A percentile compares a stretch with the other conserved stretches of the same genome.
Conservation (phyloP, 2,113 vertebrate genomes). For the Sciurus niger region DNA sequence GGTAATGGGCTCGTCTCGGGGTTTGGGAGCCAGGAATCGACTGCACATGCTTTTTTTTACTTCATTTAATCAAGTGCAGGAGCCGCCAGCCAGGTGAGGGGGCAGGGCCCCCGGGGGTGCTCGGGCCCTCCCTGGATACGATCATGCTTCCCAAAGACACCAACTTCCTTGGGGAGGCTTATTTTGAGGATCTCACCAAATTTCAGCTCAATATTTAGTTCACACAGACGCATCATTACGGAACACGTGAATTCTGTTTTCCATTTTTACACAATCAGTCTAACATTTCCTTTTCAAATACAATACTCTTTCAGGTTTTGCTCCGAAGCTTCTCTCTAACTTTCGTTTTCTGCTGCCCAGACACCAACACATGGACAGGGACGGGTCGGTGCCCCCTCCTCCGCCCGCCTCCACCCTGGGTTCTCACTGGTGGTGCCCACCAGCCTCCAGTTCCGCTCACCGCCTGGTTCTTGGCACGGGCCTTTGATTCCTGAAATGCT, state of each 20-base stretch:
- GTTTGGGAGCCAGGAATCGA: slow-evolving; percentile 69
- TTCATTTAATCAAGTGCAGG: slow-evolving; percentile 57
- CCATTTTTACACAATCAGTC: slow-evolving; percentile 79
- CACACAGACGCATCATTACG: slow-evolving; percentile 79
- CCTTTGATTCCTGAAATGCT: slow-evolving; percentile 81
- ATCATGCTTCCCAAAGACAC: not conserved
- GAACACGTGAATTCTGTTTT: slow-evolving; percentile 81
- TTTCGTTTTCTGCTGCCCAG: slow-evolving; percentile 84
- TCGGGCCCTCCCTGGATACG: not conserved
- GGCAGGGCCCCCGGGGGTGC: not conserved
- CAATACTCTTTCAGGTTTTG: slow-evolving; percentile 83
- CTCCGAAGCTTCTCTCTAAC: slow-evolving; percentile 82
- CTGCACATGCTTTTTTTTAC: not conserved
- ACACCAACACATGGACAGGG: slow-evolving; percentile 87
- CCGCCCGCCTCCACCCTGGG: slow-evolving; percentile 47
- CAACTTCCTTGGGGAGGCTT: slow-evolving; percentile 68
- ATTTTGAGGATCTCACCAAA: slow-evolving; percentile 74
- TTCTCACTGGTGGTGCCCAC: slow-evolving; percentile 69
- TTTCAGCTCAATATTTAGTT: slow-evolving; percentile 84
- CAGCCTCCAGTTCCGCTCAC: slow-evolving; percentile 25
- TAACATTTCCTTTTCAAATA: slow-evolving; percentile 81
- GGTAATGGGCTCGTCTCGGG: slow-evolving; percentile 63
- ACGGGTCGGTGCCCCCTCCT: slow-evolving; percentile 76
- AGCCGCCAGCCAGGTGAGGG: slow-evolving; percentile 64
- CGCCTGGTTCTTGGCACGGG: slow-evolving; percentile 71